Conservation (phyloP, 2,113 vertebrate genomes). For the Neodontobutis hainanensis region DNA sequence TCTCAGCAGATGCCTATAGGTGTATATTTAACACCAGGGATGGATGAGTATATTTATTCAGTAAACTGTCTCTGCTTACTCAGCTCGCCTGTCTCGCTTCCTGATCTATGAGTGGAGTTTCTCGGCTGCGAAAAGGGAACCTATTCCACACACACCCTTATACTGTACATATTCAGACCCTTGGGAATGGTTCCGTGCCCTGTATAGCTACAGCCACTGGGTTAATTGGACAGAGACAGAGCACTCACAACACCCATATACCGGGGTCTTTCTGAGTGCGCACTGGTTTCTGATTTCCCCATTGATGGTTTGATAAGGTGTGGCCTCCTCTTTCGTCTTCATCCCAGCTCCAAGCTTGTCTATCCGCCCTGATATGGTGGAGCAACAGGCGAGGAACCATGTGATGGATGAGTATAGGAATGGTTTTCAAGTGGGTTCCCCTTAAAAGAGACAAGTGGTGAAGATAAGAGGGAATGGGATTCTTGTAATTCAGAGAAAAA, state of each 20-base stretch:
- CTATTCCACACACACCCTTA: conserved; percentile 9
- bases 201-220: conserved; percentile 32
- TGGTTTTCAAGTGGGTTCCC: conserved; percentile 13
- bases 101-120: conserved; percentile 26
- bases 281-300: conserved; percentile 14
- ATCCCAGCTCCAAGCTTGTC: conserved; percentile 27
- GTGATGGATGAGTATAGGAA: conserved; percentile 53
- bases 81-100: conserved; percentile 20
- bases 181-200: conserved; percentile 17
- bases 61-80: background rate
- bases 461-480: conserved; percentile 12
- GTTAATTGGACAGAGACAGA: conserved; percentile 45
- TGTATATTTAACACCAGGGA: conserved; percentile 2
- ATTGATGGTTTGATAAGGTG: conserved; percentile 43
- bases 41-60: conserved; percentile 14
- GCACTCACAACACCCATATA: conserved; percentile 32
- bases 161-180: conserved; percentile 10
- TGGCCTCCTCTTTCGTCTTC: conserved; percentile 51
- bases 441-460: conserved; percentile 22
- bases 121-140: conserved; percentile 7
- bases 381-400: conserved; percentile 34
- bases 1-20: conserved; percentile 10
- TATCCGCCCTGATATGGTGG: conserved; percentile 36
- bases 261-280: background rate
- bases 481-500: background rate